A percentile compares a stretch with the other conserved stretches of the same genome.
Conservation (phyloP, 2,888 invertebrate genomes). For the Acanthacorydalis orientalis region DNA sequence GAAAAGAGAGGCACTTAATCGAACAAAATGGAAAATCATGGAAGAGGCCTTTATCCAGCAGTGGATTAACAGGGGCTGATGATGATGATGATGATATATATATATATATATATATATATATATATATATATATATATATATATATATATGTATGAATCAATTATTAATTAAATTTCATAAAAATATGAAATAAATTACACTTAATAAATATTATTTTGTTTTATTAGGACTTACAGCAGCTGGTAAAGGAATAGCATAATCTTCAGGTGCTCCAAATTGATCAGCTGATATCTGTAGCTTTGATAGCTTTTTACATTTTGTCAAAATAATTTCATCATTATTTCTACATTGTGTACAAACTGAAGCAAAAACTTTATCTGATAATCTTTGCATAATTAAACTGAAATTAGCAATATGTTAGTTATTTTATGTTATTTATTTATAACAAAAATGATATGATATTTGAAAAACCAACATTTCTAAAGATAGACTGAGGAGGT, state of each 20-base stretch:
- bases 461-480: not conserved
- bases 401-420: slow-evolving; percentile 3
- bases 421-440: not conserved
- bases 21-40: no score
- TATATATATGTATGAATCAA: no score
- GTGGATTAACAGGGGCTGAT: no score
- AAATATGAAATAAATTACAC: no score
- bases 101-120: no score
- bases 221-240: slow-evolving; percentile 21
- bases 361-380: slow-evolving; percentile 21
- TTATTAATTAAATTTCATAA: no score
- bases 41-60: no score
- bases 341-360: slow-evolving; percentile 16
- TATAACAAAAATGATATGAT: not conserved
- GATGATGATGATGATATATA: no score
- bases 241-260: slow-evolving; percentile 23
- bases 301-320: slow-evolving; percentile 21
- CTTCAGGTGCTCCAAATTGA: slow-evolving; percentile 24
- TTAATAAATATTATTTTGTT: no score
- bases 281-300: slow-evolving; percentile 22
- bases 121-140: no score
- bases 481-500: not conserved
- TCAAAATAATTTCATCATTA: slow-evolving; percentile 21
- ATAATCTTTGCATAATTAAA: slow-evolving; percentile 18
- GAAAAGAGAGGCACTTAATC: no score